Evolutionary conservation across 2,888 invertebrate species (phyloP).

Genomic region (Athalia circularis): DNA sequence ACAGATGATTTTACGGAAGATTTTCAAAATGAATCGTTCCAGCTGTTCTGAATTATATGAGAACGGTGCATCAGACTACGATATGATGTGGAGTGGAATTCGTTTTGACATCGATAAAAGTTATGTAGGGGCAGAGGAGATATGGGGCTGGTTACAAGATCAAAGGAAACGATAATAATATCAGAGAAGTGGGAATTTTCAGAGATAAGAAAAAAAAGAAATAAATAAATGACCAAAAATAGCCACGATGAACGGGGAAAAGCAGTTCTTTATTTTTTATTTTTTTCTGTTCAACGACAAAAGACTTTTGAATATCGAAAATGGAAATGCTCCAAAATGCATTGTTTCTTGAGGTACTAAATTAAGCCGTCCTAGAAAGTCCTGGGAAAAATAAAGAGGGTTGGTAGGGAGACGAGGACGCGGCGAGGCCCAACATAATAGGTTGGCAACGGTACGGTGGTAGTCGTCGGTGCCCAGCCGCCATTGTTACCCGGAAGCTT

Average conservation of each 20-base stretch:
- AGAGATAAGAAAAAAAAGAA: neutral
- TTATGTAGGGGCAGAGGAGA: neutral
- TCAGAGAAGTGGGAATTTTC: conserved; percentile 1
- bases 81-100: conserved; percentile 8
- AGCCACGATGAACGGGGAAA: too few relatives aligned
- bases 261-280: too few relatives aligned
- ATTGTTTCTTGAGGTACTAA: conserved; percentile 39
- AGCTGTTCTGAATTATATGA: too few relatives aligned
- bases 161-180: conserved; percentile 16
- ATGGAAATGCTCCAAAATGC: conserved; percentile 39
- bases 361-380: conserved; percentile 32
- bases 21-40: conserved; percentile 20
- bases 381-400: conserved; percentile 26
- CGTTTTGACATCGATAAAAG: conserved; percentile 10
- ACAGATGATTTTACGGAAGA: conserved; percentile 14
- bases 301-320: conserved; percentile 40
- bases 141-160: conserved; percentile 18
- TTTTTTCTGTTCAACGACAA: neutral
- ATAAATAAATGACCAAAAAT: too few relatives aligned
- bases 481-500: conserved; percentile 44
- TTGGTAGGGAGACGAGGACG: neutral
- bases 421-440: conserved; percentile 28
- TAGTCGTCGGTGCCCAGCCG: conserved; percentile 20
- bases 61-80: neutral
- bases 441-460: conserved; percentile 5